Evolutionary conservation across 2,797 vertebrate genomes (phyloP).

Genomic region (Enteromius afrohamiltoni): DNA sequence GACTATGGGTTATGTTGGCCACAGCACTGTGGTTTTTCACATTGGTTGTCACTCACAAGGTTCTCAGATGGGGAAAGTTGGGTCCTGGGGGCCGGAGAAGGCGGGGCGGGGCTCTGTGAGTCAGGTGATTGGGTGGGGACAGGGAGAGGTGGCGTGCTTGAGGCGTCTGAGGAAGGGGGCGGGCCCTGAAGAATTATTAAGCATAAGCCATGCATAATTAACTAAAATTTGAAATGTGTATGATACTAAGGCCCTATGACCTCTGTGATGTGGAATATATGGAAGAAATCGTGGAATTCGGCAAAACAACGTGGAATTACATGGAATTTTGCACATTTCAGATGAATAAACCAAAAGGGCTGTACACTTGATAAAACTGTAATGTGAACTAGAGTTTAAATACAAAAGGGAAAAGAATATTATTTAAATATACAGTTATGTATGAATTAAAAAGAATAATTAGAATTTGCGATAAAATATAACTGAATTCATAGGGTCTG

Average conservation of each 20-base stretch:
- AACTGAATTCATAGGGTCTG: no score
- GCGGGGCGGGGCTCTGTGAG: conserved; percentile 58
- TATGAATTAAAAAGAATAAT: not conserved
- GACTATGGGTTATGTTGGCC: not conserved
- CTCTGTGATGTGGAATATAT: not conserved
- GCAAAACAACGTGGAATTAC: not conserved
- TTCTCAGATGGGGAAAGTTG: conserved; percentile 68
- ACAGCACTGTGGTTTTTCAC: not conserved
- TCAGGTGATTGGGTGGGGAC: conserved; percentile 57
- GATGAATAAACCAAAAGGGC: not conserved
- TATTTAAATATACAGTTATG: not conserved
- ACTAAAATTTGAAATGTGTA: not conserved
- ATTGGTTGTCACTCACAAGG: conserved; percentile 49
- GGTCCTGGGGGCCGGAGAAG: conserved; percentile 65
- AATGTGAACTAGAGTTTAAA: not conserved
- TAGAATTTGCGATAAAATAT: not conserved
- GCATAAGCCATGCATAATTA: conserved; percentile 31
- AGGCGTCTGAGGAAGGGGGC: conserved; percentile 61
- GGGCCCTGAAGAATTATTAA: conserved; percentile 63
- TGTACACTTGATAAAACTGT: not conserved
- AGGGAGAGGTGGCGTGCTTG: conserved; percentile 50
- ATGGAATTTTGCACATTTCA: not conserved
- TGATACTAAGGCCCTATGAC: not conserved
- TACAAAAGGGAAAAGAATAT: not conserved
- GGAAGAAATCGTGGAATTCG: not conserved